A percentile compares a stretch with the other conserved stretches of the same genome.
Conservation (phyloP, 2,113 vertebrate genomes). For the Triplophysa rosa region DNA sequence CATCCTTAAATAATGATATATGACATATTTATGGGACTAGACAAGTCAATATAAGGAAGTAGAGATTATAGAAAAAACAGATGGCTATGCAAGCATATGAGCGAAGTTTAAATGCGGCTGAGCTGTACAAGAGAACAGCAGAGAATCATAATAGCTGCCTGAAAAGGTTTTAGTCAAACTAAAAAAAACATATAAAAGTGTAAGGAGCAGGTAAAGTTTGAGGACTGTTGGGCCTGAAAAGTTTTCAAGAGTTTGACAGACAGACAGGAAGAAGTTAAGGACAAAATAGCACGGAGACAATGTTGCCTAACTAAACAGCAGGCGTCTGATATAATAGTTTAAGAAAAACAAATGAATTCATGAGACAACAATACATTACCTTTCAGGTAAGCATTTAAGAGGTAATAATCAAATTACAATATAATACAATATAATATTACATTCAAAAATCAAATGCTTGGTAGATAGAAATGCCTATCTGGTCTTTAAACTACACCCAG, state of each 20-base stretch:
- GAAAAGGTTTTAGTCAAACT: neutral
- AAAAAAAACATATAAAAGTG: slow-evolving; percentile 1
- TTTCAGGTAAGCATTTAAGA: neutral
- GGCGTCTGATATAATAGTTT: neutral
- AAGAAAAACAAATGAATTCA: neutral
- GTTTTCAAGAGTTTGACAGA: neutral
- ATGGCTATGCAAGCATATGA: neutral
- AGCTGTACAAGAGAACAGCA: neutral
- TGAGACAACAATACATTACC: neutral
- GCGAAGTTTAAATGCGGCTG: neutral
- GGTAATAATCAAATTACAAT: neutral
- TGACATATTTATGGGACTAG: neutral
- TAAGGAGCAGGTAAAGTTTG: neutral
- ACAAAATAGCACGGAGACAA: neutral
- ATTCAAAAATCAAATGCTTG: neutral
- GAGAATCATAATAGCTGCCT: neutral
- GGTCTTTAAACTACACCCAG: neutral
- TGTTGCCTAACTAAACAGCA: neutral
- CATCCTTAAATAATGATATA: neutral
- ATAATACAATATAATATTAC: neutral
- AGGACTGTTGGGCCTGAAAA: neutral
- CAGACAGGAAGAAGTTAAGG: neutral
- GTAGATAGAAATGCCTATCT: neutral
- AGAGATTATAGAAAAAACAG: neutral
- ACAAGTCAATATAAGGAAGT: neutral